Conservation (phyloP, 2,797 vertebrate species). For the Microtus obscurus region DNA sequence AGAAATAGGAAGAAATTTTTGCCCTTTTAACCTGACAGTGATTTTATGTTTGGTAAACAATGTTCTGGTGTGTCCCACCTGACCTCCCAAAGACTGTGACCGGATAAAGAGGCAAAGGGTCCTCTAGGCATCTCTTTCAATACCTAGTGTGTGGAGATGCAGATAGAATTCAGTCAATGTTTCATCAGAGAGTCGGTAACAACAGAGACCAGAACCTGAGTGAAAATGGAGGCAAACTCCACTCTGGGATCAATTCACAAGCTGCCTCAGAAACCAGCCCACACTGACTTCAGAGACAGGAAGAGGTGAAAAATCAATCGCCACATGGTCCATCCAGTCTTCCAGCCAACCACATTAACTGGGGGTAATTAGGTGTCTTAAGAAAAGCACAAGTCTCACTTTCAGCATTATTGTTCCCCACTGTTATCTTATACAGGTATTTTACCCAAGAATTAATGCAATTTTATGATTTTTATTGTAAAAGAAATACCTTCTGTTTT, state of each 20-base stretch:
- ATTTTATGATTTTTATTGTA: neutral
- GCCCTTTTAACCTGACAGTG: neutral
- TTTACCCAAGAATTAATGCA: conserved; percentile 1
- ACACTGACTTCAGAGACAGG: neutral
- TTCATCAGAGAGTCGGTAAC: neutral
- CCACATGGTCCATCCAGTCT: neutral
- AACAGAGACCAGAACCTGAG: neutral
- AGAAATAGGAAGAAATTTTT: neutral
- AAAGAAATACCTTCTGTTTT: neutral
- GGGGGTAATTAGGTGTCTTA: neutral
- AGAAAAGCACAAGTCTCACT: neutral
- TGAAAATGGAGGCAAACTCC: neutral
- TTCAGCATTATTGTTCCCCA: neutral
- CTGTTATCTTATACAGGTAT: neutral
- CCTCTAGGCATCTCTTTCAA: neutral
- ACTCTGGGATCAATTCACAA: neutral
- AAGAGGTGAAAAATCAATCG: neutral
- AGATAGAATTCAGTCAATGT: neutral
- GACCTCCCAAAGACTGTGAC: neutral
- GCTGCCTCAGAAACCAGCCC: neutral
- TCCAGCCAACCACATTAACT: neutral
- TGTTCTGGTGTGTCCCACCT: neutral
- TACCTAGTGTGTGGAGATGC: neutral
- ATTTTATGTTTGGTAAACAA: conserved; percentile 58
- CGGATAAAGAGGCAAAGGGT: neutral